Conservation (phyloP, 2,113 vertebrate genomes). For the Seriola aureovittata region DNA sequence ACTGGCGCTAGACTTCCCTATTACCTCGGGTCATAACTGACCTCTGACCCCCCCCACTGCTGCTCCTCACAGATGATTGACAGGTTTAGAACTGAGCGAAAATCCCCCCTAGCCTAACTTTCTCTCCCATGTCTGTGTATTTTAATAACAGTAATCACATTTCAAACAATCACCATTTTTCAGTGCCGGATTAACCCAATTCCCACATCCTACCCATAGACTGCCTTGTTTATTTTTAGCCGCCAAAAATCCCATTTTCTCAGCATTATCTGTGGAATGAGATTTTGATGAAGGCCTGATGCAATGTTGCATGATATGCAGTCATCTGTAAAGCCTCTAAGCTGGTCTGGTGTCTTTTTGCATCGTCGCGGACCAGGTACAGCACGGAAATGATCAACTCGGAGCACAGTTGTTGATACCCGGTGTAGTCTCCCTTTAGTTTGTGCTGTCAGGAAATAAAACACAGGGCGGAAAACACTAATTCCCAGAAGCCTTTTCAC, state of each 20-base stretch:
- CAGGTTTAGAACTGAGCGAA: slow-evolving; percentile 48
- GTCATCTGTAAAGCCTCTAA: slow-evolving; percentile 48
- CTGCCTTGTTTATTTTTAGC: slow-evolving; percentile 75
- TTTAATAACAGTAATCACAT: slow-evolving; percentile 85
- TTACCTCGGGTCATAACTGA: slow-evolving; percentile 79
- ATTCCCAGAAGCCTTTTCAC: slow-evolving; percentile 72
- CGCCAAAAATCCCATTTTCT: slow-evolving; percentile 80
- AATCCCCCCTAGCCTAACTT: slow-evolving; percentile 49
- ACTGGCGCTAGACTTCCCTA: slow-evolving; percentile 46
- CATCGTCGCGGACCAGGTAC: slow-evolving; percentile 22
- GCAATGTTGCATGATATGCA: slow-evolving; percentile 63
- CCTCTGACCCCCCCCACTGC: slow-evolving; percentile 67
- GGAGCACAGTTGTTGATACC: not conserved
- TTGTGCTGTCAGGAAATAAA: slow-evolving; percentile 33
- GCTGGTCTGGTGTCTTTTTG: slow-evolving; percentile 40
- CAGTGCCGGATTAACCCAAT: slow-evolving; percentile 82
- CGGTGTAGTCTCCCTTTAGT: not conserved
- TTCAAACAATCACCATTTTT: slow-evolving; percentile 84
- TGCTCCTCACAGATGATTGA: slow-evolving; percentile 75
- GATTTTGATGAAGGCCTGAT: slow-evolving; percentile 74
- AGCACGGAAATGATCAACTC: slow-evolving; percentile 13
- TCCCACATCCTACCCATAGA: slow-evolving; percentile 69
- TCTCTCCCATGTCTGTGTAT: slow-evolving; percentile 74
- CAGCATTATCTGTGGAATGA: slow-evolving; percentile 69
- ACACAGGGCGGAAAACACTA: slow-evolving; percentile 31